Evolutionary conservation across 1,140 invertebrate genomes (phyloP).

Genomic region (Zaprionus inermis): DNA sequence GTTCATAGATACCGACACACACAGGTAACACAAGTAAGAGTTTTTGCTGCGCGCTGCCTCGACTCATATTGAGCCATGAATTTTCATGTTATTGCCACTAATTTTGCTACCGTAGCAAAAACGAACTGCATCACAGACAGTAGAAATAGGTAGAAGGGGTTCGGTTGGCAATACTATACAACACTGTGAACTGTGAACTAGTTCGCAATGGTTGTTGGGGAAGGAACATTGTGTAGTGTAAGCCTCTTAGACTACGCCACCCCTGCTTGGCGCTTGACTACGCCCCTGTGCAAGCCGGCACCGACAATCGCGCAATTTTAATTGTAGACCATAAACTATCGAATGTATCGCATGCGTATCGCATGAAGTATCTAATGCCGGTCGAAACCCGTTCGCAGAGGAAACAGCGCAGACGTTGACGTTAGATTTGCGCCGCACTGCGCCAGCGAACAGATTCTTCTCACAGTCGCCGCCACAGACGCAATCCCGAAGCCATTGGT

Average conservation of each 20-base stretch:
- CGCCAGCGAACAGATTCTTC: conserved; percentile 62
- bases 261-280: not conserved
- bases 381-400: conserved; percentile 69
- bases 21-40: not conserved
- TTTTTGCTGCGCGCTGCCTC: conserved; percentile 21
- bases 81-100: conserved; percentile 80
- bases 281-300: conserved; percentile 15
- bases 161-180: no score
- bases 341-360: conserved; percentile 71
- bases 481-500: conserved; percentile 27
- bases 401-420: conserved; percentile 69
- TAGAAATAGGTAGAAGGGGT: not conserved
- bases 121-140: conserved; percentile 17
- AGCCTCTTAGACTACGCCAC: not conserved
- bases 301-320: conserved; percentile 61
- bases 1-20: conserved; percentile 1
- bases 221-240: not conserved
- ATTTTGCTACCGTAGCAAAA: conserved; percentile 44
- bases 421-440: conserved; percentile 63
- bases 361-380: conserved; percentile 64
- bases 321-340: conserved; percentile 74
- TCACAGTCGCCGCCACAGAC: conserved; percentile 56
- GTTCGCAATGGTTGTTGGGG: not conserved
- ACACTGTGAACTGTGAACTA: no score
- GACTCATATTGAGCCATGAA: conserved; percentile 75